Conservation (phyloP, 2,888 invertebrate species). For the Clivina fossor region DNA sequence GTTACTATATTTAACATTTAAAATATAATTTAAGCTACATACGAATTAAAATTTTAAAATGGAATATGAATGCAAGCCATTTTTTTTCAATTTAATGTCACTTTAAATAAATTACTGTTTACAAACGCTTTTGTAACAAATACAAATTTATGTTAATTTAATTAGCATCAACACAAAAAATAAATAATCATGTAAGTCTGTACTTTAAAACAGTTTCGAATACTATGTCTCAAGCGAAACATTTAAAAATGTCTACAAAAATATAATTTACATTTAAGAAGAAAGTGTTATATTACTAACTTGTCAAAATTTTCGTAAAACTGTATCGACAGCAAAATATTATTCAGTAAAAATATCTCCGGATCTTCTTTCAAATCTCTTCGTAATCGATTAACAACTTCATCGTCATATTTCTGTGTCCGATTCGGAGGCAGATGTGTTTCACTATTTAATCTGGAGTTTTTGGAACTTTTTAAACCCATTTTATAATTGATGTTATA, state of each 20-base stretch:
- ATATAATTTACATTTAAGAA: no score
- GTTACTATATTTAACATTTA: no score
- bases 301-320: constrained; percentile 78
- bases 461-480: constrained; percentile 18
- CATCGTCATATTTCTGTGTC: constrained; percentile 54
- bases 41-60: no score
- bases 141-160: no score
- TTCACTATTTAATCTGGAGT: background rate
- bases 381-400: constrained; percentile 60
- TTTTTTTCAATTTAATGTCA: no score
- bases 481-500: no score
- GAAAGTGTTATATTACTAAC: no score
- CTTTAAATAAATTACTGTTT: no score
- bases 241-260: background rate
- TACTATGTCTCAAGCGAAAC: background rate
- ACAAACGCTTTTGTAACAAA: no score
- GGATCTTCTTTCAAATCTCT: constrained; percentile 63
- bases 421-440: constrained; percentile 18
- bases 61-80: no score
- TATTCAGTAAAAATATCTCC: constrained; percentile 73
- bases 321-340: constrained; percentile 72
- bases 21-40: no score
- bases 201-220: no score
- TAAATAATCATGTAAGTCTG: background rate
- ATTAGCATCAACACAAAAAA: background rate